Conservation (phyloP, 2,888 invertebrate genomes). For the Troides helena region DNA sequence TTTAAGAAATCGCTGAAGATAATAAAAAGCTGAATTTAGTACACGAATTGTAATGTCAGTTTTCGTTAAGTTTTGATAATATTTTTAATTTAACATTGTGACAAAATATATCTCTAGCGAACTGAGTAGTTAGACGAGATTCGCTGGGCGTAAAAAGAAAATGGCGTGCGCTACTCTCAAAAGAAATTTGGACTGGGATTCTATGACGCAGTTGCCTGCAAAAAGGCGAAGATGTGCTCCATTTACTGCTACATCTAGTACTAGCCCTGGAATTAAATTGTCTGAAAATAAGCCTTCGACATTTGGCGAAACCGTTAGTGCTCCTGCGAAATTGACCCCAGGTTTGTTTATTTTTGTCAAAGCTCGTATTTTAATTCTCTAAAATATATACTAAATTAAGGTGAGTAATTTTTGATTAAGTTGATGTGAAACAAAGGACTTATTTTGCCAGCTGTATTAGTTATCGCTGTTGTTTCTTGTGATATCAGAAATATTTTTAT, state of each 20-base stretch:
- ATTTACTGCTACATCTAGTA: constrained; percentile 83
- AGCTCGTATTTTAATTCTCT: neutral
- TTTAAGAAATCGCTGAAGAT: constrained; percentile 60
- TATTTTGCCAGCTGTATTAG: constrained; percentile 56
- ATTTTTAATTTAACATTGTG: constrained; percentile 63
- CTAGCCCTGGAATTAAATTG: constrained; percentile 75
- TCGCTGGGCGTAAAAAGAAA: constrained; percentile 83
- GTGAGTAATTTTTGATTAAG: constrained; percentile 25
- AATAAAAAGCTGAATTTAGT: constrained; percentile 38
- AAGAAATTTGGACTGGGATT: constrained; percentile 97
- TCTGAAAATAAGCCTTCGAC: constrained; percentile 85
- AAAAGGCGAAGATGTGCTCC: constrained; percentile 96
- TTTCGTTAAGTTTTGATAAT: constrained; percentile 51
- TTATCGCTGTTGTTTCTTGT: constrained; percentile 66
- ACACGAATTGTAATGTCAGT: constrained; percentile 41
- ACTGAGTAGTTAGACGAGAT: constrained; percentile 64
- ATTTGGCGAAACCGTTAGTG: constrained; percentile 90
- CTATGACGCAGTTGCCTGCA: constrained; percentile 91
- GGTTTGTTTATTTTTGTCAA: constrained; percentile 83
- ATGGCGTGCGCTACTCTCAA: constrained; percentile 99
- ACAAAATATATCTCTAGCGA: constrained; percentile 54
- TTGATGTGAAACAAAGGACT: constrained; percentile 20
- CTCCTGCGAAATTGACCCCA: constrained; percentile 89
- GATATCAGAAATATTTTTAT: constrained; percentile 72
- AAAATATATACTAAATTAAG: neutral